Evolutionary conservation across 2,797 vertebrate genomes (phyloP), one percentile per base, ranked within the genome.

Genomic region (Hemitrygon akajei): DNA sequence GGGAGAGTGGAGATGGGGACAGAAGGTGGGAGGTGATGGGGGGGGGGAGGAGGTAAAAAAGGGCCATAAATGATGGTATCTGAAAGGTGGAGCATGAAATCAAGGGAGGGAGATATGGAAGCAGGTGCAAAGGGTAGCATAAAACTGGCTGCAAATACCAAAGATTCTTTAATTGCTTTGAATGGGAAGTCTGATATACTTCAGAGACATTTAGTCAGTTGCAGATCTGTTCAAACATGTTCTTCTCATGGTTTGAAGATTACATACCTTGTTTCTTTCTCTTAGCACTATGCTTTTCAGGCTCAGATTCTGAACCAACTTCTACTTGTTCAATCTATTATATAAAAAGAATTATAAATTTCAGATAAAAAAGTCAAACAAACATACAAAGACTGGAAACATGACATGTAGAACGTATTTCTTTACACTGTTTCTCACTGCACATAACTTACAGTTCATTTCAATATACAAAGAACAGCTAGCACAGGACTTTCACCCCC

Each of bases 201-300:
- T 86, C 1, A 1, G 47, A 25, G 37, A 86, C 56, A 86, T 30
- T 30, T 7, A 37, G 30, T 60, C 16, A 89, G 1, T 69, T 84
- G 1, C 22, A 34, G 16, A 18, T 11, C 14, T 7, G 10, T 18
- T 89, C 63, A 89, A 69, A 0, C 18, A 37, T 69, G 18, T 7
- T 69, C 63, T 22, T 37, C 18, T 4, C 18, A 34, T 30, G n/a
- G 86, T 69, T 22, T 37, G 86, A n/a, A 93, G 1, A 93, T 76
- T n/a, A 73, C 69, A 3, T 56, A 93, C 91, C 91, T 93, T 93
- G 91, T 73, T 93, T 93, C 73, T 93, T 93, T 71, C 27, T 40
- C 40, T 58, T 93, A 6, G 40, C 71, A 20, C 22, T 75, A 11
- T 30, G 91, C 40, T 75, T 93, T 20, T 93, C 91, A 16, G 71